Evolutionary conservation across 1,140 invertebrate genomes (phyloP).

Genomic region (Cydia pomonella): DNA sequence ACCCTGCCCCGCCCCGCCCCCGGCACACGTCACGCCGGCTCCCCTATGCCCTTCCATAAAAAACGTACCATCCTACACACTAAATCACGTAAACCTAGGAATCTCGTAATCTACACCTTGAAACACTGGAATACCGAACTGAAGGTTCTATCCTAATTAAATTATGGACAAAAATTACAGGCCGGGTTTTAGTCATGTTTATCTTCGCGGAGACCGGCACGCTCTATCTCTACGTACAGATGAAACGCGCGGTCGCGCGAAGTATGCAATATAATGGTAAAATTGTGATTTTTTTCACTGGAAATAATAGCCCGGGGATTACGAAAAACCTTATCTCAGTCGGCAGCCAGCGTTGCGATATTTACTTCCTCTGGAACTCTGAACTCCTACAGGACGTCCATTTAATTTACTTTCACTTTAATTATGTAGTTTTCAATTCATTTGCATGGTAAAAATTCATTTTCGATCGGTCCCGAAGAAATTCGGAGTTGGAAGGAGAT

Average conservation of each 20-base stretch:
- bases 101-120: conserved; percentile 72
- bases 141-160: conserved; percentile 71
- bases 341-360: conserved; percentile 34
- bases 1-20: conserved; percentile 40
- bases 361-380: conserved; percentile 43
- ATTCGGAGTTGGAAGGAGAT: conserved; percentile 40
- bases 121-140: conserved; percentile 72
- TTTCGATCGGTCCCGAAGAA: conserved; percentile 39
- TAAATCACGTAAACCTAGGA: conserved; percentile 76
- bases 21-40: conserved; percentile 35
- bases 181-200: conserved; percentile 64
- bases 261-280: conserved; percentile 70
- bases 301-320: conserved; percentile 43
- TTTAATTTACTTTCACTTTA: conserved; percentile 32
- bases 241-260: conserved; percentile 63
- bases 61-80: conserved; percentile 71
- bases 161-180: conserved; percentile 75
- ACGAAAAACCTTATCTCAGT: conserved; percentile 33
- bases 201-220: conserved; percentile 65
- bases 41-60: conserved; percentile 65
- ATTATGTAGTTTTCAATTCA: conserved; percentile 43
- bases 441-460: conserved; percentile 35
- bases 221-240: conserved; percentile 70
- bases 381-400: conserved; percentile 38
- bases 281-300: conserved; percentile 78